Conservation (phyloP, 2,113 vertebrate species). For the Turdus rufiventris region DNA sequence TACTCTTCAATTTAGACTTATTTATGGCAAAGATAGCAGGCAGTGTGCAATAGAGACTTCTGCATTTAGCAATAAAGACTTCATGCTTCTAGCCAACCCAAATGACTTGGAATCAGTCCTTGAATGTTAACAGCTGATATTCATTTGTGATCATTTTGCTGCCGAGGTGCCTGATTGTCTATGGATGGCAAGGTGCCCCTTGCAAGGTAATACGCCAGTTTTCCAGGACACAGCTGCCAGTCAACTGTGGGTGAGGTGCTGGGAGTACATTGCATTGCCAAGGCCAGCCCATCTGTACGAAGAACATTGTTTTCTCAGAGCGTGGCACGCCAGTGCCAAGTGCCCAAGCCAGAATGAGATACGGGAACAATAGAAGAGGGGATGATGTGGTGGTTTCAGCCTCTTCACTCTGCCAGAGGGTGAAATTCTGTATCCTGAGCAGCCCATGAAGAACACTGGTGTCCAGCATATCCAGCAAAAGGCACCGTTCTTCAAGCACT, state of each 20-base stretch:
- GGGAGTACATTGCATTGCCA: background rate
- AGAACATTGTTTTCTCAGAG: conserved; percentile 17
- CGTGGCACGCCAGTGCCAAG: background rate
- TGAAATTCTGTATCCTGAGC: background rate
- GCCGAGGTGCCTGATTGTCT: background rate
- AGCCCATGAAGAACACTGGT: background rate
- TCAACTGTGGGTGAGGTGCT: conserved; percentile 23
- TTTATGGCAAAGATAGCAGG: background rate
- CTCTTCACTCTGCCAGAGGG: background rate
- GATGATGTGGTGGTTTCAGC: background rate
- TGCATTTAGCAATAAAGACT: conserved; percentile 10
- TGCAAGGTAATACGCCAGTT: conserved; percentile 46
- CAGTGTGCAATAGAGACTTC: background rate
- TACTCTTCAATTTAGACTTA: background rate
- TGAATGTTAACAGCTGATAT: conserved; percentile 35
- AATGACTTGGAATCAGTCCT: background rate
- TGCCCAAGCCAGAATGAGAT: conserved; percentile 14
- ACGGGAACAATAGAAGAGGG: background rate
- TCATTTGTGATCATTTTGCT: conserved; percentile 47
- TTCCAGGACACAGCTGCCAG: conserved; percentile 44
- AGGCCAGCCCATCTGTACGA: background rate
- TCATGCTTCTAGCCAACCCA: background rate
- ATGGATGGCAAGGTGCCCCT: conserved; percentile 27
- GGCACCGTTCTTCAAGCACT: background rate
- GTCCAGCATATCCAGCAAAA: background rate